A percentile compares a stretch with the other conserved stretches of the same genome.
phyloP scores from a whole-genome alignment of 2,797 vertebrate genomes.

The Psittacula echo region DNA sequence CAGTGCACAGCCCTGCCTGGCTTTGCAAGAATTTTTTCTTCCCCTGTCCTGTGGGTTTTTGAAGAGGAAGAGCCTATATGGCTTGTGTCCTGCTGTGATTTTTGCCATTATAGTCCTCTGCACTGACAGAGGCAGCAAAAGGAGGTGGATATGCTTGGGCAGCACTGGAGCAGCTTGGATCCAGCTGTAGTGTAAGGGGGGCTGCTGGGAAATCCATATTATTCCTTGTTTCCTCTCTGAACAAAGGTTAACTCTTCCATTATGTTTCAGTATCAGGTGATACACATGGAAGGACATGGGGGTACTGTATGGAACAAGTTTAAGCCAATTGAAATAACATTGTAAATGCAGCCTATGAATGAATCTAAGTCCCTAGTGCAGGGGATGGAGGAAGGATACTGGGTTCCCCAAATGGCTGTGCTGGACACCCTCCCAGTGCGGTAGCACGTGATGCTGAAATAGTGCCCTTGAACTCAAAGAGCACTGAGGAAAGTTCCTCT shows the following conservation, averaged over 20 bases:
- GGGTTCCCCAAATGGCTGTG: not conserved
- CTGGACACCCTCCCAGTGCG: not conserved
- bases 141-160: not conserved
- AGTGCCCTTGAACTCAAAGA: not conserved
- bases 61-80: not conserved
- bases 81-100: not conserved
- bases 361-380: not conserved
- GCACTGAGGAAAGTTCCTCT: not conserved
- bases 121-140: not conserved
- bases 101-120: not conserved
- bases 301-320: accelerated
- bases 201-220: not conserved
- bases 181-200: not conserved
- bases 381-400: not conserved
- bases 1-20: not conserved
- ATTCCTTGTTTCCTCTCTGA: not conserved
- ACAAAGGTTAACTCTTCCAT: not conserved
- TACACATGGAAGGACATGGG: not conserved
- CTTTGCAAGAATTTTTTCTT: not conserved
- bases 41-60: not conserved
- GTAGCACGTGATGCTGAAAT: not conserved
- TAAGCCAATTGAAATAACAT: not conserved
- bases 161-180: not conserved
- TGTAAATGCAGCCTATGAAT: accelerated
- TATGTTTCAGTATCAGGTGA: not conserved